Conservation (phyloP, 2,113 vertebrate genomes). For the Electrona antarctica region DNA sequence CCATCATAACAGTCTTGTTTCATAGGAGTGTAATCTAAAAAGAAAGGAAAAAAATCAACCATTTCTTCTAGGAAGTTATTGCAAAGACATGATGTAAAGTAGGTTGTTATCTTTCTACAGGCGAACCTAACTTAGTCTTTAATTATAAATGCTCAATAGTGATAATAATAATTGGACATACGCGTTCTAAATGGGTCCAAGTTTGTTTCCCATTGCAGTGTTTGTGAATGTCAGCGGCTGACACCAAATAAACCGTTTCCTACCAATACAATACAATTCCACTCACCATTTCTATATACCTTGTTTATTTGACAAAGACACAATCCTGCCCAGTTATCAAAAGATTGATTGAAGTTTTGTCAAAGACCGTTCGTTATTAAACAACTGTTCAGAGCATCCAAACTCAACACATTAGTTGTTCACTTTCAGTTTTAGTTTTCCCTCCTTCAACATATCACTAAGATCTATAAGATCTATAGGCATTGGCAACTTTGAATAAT, state of each 20-base stretch:
- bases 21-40: background rate
- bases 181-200: too few relatives aligned
- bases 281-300: too few relatives aligned
- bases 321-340: background rate
- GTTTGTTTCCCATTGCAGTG: too few relatives aligned
- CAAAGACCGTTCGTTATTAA: background rate
- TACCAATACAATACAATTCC: too few relatives aligned
- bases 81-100: background rate
- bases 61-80: conserved; percentile 1
- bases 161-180: too few relatives aligned
- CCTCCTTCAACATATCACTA: background rate
- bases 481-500: background rate
- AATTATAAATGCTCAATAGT: background rate
- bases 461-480: background rate
- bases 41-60: background rate
- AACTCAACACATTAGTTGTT: background rate
- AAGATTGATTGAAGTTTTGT: background rate
- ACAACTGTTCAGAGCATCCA: background rate
- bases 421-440: too few relatives aligned
- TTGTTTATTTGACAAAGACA: too few relatives aligned
- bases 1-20: background rate
- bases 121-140: conserved; percentile 34
- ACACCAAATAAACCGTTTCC: too few relatives aligned
- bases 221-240: too few relatives aligned
- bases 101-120: background rate